Evolutionary conservation across 2,113 vertebrate species (phyloP).

Genomic region (Ramphastos sulfuratus): DNA sequence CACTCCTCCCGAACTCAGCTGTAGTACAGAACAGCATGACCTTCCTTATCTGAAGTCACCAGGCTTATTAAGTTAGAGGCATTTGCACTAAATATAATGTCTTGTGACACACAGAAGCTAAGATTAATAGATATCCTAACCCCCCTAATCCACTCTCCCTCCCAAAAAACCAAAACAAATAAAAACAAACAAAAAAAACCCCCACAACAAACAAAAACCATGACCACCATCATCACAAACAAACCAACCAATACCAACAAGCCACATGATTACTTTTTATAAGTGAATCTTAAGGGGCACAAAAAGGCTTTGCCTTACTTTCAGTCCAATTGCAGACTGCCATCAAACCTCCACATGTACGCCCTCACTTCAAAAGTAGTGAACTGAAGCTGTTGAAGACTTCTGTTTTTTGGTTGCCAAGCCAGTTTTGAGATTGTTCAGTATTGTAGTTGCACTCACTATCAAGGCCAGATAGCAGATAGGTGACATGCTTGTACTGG

Average conservation of each 20-base stretch:
- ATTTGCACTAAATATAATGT: background rate
- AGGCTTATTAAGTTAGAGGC: background rate
- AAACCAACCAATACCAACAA: too few species aligned
- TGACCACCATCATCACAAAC: too few species aligned
- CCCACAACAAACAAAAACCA: too few species aligned
- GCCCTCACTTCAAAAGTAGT: background rate
- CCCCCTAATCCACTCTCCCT: too few species aligned
- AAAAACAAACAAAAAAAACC: too few species aligned
- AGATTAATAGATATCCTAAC: background rate
- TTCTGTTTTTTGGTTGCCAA: background rate
- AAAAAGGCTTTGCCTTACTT: background rate
- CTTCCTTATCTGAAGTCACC: background rate
- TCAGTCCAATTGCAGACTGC: background rate
- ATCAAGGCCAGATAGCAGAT: background rate
- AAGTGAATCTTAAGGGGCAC: background rate
- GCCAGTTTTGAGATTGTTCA: background rate
- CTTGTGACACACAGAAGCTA: background rate
- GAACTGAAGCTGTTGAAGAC: background rate
- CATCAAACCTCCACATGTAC: rapidly evolving
- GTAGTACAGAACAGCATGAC: background rate
- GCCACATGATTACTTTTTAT: background rate
- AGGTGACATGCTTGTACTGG: background rate
- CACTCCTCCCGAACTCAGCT: background rate
- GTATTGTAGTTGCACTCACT: background rate
- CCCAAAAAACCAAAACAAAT: too few species aligned